phyloP scores from a whole-genome alignment of 2,113 vertebrate genomes.

The Calyptommatus sinebrachiatus region DNA sequence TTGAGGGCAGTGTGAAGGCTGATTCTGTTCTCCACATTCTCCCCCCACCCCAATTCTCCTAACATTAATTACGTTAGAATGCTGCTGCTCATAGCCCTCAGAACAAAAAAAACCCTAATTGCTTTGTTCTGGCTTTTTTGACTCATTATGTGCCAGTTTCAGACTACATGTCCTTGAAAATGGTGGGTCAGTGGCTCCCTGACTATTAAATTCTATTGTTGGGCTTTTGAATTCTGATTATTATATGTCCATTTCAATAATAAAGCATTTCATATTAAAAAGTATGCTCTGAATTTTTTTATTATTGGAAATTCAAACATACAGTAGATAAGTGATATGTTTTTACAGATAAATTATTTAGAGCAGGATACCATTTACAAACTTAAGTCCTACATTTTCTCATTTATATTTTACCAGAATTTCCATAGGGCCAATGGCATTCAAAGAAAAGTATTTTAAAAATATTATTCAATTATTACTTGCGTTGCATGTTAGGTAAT shows the following conservation, averaged over 20 bases:
- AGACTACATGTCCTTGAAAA: conserved; percentile 35
- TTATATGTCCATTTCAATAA: conserved; percentile 12
- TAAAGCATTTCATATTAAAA: conserved; percentile 15
- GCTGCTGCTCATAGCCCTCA: conserved; percentile 1
- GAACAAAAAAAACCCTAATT: neutral
- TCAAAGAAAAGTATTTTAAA: no score
- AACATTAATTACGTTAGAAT: conserved; percentile 23
- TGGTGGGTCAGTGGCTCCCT: conserved; percentile 33
- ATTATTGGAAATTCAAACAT: no score
- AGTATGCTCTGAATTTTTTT: neutral
- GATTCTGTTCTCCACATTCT: conserved; percentile 36
- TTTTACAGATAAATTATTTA: no score
- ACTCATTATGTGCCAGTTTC: conserved; percentile 26
- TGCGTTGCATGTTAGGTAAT: no score
- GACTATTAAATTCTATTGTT: neutral
- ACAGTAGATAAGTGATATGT: no score
- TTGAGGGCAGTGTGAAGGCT: conserved; percentile 15
- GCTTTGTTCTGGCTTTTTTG: conserved; percentile 22
- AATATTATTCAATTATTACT: no score
- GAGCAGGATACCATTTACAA: no score
- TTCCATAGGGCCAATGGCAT: no score
- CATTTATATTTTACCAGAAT: no score
- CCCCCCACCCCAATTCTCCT: no score
- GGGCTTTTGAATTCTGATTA: conserved; percentile 1
- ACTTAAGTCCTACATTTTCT: no score